Evolutionary conservation across 2,113 vertebrate genomes (phyloP).

Genomic region (Triplophysa siluroides): DNA sequence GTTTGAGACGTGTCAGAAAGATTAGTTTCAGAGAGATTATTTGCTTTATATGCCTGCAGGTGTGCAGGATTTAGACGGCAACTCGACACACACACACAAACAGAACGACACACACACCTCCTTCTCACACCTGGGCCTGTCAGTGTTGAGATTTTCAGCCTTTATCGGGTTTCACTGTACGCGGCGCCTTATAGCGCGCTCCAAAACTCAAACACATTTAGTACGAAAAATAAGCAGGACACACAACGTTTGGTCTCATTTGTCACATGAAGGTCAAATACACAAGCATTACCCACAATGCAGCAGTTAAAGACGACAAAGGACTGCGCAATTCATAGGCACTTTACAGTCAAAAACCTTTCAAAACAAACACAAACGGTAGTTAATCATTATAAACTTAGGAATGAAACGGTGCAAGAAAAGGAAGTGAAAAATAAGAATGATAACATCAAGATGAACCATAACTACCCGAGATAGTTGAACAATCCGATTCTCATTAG

Average conservation of each 20-base stretch:
- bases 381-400: not conserved
- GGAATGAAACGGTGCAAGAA: not conserved
- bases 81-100: constrained; percentile 41
- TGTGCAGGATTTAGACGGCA: constrained; percentile 72
- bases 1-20: constrained; percentile 52
- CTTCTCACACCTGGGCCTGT: constrained; percentile 37
- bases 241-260: constrained; percentile 1
- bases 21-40: constrained; percentile 69
- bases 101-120: not conserved
- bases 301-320: not conserved
- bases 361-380: not conserved
- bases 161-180: not conserved
- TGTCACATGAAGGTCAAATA: constrained; percentile 20
- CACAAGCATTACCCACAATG: constrained; percentile 4
- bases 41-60: constrained; percentile 68
- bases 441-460: not conserved
- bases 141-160: constrained; percentile 42
- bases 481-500: not conserved
- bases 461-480: not conserved
- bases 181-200: not conserved
- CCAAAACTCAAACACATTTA: constrained; percentile 23
- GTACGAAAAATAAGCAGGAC: constrained; percentile 18
- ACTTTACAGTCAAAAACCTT: not conserved
- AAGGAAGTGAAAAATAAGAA: not conserved
- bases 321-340: not conserved